Evolutionary conservation across 2,113 vertebrate species (phyloP).

Genomic region (Smithornis capensis): DNA sequence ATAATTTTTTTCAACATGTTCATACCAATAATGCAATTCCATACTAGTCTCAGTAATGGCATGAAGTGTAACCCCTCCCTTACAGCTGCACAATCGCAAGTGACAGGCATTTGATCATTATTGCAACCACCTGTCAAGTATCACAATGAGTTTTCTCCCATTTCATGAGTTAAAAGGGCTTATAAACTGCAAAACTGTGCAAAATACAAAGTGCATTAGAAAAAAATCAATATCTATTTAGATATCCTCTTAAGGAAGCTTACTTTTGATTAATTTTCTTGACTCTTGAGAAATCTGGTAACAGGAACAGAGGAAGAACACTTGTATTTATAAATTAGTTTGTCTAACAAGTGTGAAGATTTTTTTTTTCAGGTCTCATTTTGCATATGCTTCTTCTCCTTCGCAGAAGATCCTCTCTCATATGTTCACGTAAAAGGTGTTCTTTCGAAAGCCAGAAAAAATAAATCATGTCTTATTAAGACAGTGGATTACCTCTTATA

Average conservation of each 20-base stretch:
- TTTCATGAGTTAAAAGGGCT: constrained; percentile 8
- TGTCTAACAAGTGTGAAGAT: constrained; percentile 14
- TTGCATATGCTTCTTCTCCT: not conserved
- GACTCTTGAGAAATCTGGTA: constrained; percentile 35
- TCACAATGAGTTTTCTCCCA: not conserved
- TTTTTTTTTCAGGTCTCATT: not conserved
- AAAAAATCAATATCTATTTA: constrained; percentile 20
- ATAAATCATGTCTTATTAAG: not conserved
- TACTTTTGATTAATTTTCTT: constrained; percentile 42
- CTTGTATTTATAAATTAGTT: constrained; percentile 25
- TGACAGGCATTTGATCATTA: constrained; percentile 31
- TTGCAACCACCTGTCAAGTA: constrained; percentile 24
- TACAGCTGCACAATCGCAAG: not conserved
- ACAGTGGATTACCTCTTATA: not conserved
- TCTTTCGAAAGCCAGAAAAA: constrained; percentile 10
- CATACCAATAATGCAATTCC: not conserved
- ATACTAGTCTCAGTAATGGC: not conserved
- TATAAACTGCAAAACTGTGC: constrained; percentile 5
- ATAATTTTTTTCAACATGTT: not conserved
- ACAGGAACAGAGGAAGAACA: constrained; percentile 19
- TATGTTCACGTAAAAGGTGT: not conserved
- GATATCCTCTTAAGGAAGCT: not conserved
- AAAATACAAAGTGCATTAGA: not conserved
- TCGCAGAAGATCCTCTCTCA: not conserved
- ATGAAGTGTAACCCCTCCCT: not conserved